A percentile compares a stretch with the other conserved stretches of the same genome.
Conservation (phyloP, 2,797 vertebrate genomes). For the Pempheris klunzingeri region DNA sequence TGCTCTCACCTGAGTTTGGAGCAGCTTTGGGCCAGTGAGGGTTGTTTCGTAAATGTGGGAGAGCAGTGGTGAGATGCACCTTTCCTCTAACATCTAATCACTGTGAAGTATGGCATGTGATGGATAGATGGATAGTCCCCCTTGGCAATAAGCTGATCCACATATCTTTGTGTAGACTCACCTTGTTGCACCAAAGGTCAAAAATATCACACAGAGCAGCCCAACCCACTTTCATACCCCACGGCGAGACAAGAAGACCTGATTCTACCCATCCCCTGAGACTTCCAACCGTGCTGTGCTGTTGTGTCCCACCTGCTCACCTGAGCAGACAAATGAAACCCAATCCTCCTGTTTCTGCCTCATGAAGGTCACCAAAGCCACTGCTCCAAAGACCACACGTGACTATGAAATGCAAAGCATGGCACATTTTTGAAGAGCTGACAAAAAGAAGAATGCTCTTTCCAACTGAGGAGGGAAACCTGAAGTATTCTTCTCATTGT, state of each 20-base stretch:
- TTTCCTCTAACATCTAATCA: conserved; percentile 7
- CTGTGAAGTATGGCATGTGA: neutral
- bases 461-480: conserved; percentile 55
- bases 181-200: conserved; percentile 17
- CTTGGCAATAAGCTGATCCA: neutral
- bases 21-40: neutral
- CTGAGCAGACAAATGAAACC: conserved; percentile 43
- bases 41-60: conserved; percentile 20
- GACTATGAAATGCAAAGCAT: conserved; percentile 60
- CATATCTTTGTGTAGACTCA: conserved; percentile 3
- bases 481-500: conserved; percentile 70
- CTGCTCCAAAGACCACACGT: conserved; percentile 19
- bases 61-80: neutral
- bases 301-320: conserved; percentile 44
- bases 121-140: neutral
- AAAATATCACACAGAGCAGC: conserved; percentile 12
- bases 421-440: conserved; percentile 64
- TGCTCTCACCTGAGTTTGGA: neutral
- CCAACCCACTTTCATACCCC: neutral
- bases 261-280: conserved; percentile 14
- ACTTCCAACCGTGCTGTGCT: conserved; percentile 12
- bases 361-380: conserved; percentile 24
- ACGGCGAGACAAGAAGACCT: neutral
- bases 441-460: conserved; percentile 73
- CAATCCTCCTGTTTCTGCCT: neutral